Conservation (phyloP, 2,888 invertebrate genomes). For the Omphaloscelis lunosa region DNA sequence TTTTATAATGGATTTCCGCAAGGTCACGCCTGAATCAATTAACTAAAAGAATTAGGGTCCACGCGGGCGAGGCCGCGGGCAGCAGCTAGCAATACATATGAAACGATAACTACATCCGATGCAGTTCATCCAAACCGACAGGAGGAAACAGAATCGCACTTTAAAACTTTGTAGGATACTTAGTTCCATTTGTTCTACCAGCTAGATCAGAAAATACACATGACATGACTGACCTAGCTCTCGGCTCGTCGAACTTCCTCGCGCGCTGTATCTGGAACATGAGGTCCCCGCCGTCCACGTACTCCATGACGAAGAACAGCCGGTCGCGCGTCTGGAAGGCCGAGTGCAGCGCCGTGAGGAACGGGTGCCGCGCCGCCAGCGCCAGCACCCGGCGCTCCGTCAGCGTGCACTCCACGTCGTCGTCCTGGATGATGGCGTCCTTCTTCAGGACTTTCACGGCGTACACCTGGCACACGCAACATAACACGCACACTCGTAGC, state of each 20-base stretch:
- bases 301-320: constrained; percentile 99
- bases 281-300: constrained; percentile 99
- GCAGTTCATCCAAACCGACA: no score
- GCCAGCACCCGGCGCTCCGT: constrained; percentile 99
- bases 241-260: constrained; percentile 98
- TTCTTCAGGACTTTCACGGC: constrained; percentile 98
- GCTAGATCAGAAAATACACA: no score
- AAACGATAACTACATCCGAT: no score
- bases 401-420: constrained; percentile 99
- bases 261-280: constrained; percentile 99
- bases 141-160: no score
- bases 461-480: constrained; percentile 90
- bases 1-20: no score
- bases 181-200: no score
- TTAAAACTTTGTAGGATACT: no score
- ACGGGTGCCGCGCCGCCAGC: constrained; percentile 99
- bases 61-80: no score
- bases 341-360: constrained; percentile 98
- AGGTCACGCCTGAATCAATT: no score
- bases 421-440: constrained; percentile 99
- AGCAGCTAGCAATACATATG: no score
- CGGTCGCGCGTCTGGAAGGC: constrained; percentile 99
- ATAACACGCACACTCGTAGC: no score
- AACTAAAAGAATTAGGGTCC: no score
- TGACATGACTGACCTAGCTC: constrained; percentile 91